phyloP scores from a whole-genome alignment of 2,797 vertebrate species.

The Caiman crocodilus region DNA sequence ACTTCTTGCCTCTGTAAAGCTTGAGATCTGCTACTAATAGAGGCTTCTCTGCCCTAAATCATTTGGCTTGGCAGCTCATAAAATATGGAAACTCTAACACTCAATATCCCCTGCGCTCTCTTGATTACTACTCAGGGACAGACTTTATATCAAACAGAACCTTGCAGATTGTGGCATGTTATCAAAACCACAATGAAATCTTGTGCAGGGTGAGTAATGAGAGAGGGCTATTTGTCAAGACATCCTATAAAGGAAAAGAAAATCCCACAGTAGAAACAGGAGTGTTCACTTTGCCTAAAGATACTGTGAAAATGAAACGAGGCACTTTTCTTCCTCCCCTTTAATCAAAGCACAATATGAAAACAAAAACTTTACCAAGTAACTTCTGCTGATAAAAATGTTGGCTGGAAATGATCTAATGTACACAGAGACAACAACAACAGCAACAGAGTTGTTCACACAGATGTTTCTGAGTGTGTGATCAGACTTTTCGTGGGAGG shows the following conservation, averaged over 20 bases:
- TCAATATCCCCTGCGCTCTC: conserved; percentile 69
- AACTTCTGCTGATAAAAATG: conserved; percentile 44
- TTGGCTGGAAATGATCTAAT: conserved; percentile 58
- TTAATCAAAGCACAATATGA: conserved; percentile 72
- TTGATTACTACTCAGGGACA: conserved; percentile 73
- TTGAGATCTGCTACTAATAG: conserved; percentile 72
- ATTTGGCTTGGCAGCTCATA: conserved; percentile 78
- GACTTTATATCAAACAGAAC: conserved; percentile 73
- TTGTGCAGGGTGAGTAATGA: conserved; percentile 73
- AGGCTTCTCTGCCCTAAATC: conserved; percentile 65
- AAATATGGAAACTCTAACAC: conserved; percentile 76
- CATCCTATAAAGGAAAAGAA: conserved; percentile 70
- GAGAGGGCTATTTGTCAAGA: conserved; percentile 78
- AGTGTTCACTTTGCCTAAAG: conserved; percentile 58
- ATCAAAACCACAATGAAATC: conserved; percentile 78
- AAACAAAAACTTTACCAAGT: conserved; percentile 71
- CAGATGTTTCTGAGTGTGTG: conserved; percentile 60
- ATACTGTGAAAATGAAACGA: conserved; percentile 71
- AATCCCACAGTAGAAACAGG: conserved; percentile 74
- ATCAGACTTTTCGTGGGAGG: conserved; percentile 52
- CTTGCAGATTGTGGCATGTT: conserved; percentile 76
- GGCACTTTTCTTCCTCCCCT: conserved; percentile 50
- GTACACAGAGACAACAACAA: conserved; percentile 69
- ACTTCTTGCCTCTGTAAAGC: conserved; percentile 60
- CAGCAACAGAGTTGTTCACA: conserved; percentile 55